Evolutionary conservation across 2,888 invertebrate genomes (phyloP).

Genomic region (Drosophila rellima): DNA sequence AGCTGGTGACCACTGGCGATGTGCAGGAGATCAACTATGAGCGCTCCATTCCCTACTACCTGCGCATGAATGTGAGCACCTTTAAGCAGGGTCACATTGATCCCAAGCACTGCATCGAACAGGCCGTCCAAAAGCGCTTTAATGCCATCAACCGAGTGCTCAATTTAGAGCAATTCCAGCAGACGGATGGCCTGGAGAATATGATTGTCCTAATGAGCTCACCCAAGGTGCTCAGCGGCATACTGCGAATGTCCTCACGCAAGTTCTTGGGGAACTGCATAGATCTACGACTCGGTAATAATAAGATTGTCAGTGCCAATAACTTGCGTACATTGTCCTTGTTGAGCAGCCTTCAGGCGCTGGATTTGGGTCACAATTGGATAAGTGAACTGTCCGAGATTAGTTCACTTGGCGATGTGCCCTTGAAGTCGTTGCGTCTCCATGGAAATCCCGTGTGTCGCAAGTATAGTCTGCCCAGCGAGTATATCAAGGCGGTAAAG

Average conservation of each 20-base stretch:
- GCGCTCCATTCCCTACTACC: slow-evolving; percentile 60
- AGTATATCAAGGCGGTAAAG: slow-evolving; percentile 76
- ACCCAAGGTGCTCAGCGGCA: slow-evolving; percentile 67
- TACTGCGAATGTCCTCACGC: slow-evolving; percentile 76
- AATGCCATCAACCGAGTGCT: slow-evolving; percentile 76
- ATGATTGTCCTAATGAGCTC: slow-evolving; percentile 77
- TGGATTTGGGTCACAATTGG: slow-evolving; percentile 83
- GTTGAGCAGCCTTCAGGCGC: slow-evolving; percentile 76
- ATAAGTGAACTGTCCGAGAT: slow-evolving; percentile 73
- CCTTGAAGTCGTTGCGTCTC: slow-evolving; percentile 74
- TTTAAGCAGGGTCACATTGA: slow-evolving; percentile 76
- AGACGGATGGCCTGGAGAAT: slow-evolving; percentile 74
- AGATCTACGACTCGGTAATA: slow-evolving; percentile 76
- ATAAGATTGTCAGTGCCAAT: slow-evolving; percentile 74
- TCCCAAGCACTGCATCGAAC: slow-evolving; percentile 72
- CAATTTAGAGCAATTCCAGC: slow-evolving; percentile 79
- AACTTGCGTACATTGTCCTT: slow-evolving; percentile 68
- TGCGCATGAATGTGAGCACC: slow-evolving; percentile 79
- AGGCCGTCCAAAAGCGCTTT: slow-evolving; percentile 75
- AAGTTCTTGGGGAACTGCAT: slow-evolving; percentile 75
- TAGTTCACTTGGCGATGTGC: slow-evolving; percentile 68
- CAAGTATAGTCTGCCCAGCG: slow-evolving; percentile 75
- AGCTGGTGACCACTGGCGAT: slow-evolving; percentile 15
- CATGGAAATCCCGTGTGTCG: slow-evolving; percentile 83
- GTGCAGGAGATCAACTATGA: slow-evolving; percentile 17